phyloP scores from a whole-genome alignment of 2,888 invertebrate genomes.

The Caenorhabditis sp. region DNA sequence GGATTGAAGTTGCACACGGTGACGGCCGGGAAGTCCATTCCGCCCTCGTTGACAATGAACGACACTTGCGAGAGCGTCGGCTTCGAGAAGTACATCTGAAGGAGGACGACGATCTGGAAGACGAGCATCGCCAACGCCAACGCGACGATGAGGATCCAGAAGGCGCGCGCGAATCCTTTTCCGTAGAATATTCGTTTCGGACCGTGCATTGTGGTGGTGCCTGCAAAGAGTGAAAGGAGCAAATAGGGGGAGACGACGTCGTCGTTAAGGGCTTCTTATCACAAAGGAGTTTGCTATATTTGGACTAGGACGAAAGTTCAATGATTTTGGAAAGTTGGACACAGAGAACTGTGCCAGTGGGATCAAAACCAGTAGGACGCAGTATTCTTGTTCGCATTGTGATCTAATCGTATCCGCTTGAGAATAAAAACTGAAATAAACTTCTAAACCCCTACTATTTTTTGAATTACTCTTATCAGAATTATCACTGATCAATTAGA shows the following conservation, averaged over 20 bases:
- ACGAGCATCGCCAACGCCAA: constrained; percentile 48
- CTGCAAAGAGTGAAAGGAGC: constrained; percentile 49
- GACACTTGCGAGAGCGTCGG: constrained; percentile 67
- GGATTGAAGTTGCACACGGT: constrained; percentile 76
- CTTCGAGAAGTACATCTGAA: constrained; percentile 56
- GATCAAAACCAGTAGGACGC: too few species aligned
- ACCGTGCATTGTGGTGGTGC: constrained; percentile 75
- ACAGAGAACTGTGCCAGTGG: neutral
- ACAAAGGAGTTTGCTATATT: constrained; percentile 1
- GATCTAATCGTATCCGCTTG: too few species aligned
- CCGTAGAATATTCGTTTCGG: constrained; percentile 69
- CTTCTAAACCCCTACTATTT: neutral
- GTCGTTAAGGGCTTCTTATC: neutral
- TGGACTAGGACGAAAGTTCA: constrained; percentile 10
- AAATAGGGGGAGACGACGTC: constrained; percentile 5
- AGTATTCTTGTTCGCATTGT: neutral
- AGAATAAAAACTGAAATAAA: too few species aligned
- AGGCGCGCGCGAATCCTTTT: constrained; percentile 40
- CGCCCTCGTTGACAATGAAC: constrained; percentile 71
- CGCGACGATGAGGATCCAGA: constrained; percentile 59
- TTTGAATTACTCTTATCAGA: neutral
- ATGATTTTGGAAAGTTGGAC: neutral
- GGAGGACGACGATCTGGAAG: constrained; percentile 52
- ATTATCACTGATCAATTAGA: too few species aligned
- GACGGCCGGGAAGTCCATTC: constrained; percentile 72